Conservation (phyloP, 2,888 invertebrate species). For the Tenthredo distinguenda region DNA sequence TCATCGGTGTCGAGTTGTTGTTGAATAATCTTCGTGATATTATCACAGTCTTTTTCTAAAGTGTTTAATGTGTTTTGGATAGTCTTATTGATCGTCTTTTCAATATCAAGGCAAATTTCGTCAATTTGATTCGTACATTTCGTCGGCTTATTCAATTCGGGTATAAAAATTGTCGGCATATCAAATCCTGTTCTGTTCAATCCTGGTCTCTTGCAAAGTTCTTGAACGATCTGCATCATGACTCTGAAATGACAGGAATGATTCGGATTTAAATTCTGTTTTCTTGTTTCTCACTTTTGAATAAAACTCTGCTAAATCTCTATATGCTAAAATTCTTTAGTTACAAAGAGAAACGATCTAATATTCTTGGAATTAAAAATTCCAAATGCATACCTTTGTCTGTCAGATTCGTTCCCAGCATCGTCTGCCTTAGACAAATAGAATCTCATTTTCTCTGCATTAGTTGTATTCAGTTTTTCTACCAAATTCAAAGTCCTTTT, state of each 20-base stretch:
- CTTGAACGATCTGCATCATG: conserved; percentile 82
- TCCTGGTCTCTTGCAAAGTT: conserved; percentile 81
- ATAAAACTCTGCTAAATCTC: too few species aligned
- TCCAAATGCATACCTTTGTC: conserved; percentile 78
- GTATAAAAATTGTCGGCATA: conserved; percentile 81
- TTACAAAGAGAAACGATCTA: neutral
- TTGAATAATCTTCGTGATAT: conserved; percentile 72
- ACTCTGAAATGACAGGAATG: conserved; percentile 71
- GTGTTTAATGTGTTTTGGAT: conserved; percentile 81
- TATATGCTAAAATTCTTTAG: neutral
- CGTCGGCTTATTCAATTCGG: conserved; percentile 77
- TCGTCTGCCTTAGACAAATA: conserved; percentile 82
- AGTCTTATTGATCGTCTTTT: conserved; percentile 80
- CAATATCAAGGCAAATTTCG: conserved; percentile 80
- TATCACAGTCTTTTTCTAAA: conserved; percentile 79
- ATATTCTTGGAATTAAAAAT: neutral
- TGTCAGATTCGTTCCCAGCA: conserved; percentile 80
- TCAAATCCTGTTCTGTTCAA: conserved; percentile 81
- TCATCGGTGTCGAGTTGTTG: conserved; percentile 22
- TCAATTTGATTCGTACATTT: conserved; percentile 81
- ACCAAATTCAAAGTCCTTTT: conserved; percentile 81
- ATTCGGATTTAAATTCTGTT: neutral
- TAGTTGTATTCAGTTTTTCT: conserved; percentile 79
- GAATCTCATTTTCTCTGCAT: conserved; percentile 80
- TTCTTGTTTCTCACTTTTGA: neutral